These are phyloP conservation scores for Acanthochromis polyacanthus DNA, from an alignment of 2,113 vertebrate species.

Conservation along the genomic window DNA sequence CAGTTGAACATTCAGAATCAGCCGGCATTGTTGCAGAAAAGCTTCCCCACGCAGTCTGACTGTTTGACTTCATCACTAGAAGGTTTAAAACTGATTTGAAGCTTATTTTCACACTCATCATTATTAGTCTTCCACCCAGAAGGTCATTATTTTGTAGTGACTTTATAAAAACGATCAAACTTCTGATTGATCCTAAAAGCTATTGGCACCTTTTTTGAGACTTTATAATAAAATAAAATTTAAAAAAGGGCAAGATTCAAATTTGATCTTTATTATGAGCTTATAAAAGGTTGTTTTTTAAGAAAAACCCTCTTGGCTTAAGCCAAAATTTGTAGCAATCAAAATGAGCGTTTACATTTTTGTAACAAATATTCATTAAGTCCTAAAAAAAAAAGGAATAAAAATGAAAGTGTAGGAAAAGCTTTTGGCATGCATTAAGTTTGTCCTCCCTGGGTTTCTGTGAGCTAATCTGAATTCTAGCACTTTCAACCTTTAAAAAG, in stretches of 20 bases:
- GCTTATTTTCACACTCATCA: conserved; percentile 13
- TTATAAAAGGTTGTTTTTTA: conserved; percentile 40
- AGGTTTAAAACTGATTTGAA: conserved; percentile 15
- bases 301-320: conserved; percentile 53
- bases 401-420: conserved; percentile 26
- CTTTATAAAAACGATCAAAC: conserved; percentile 45
- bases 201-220: conserved; percentile 71
- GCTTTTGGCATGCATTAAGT: conserved; percentile 79
- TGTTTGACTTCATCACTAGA: conserved; percentile 6
- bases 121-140: conserved; percentile 21
- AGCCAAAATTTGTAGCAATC: conserved; percentile 74
- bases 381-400: conserved; percentile 14
- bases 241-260: conserved; percentile 33
- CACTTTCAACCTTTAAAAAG: conserved; percentile 88
- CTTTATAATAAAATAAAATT: conserved; percentile 15
- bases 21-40: not conserved
- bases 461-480: conserved; percentile 89
- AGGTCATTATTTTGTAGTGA: conserved; percentile 23
- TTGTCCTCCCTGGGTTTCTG: conserved; percentile 89
- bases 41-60: conserved; percentile 35
- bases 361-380: conserved; percentile 57
- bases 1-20: conserved; percentile 26
- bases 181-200: conserved; percentile 53
- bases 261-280: conserved; percentile 45
- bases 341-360: conserved; percentile 70